Evolutionary conservation across 1,140 invertebrate species (phyloP).

Genomic region (Diuraphis noxia): DNA sequence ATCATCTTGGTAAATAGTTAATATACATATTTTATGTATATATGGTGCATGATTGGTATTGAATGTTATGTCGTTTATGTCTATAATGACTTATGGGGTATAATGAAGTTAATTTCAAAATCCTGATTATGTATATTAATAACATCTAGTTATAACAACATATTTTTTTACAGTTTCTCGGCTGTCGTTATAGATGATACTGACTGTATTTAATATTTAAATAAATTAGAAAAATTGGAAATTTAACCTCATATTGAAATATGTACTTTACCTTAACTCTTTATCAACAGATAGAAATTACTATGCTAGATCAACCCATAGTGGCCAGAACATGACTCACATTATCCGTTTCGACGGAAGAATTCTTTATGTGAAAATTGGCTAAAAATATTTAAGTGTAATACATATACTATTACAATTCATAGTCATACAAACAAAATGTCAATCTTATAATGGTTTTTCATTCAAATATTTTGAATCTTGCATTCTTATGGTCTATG

Average conservation of each 20-base stretch:
- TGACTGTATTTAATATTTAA: too few relatives aligned
- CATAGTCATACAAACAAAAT: neutral
- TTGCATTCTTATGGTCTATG: neutral
- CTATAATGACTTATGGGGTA: too few relatives aligned
- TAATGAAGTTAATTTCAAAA: too few relatives aligned
- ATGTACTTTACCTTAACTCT: constrained; percentile 57
- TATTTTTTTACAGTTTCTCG: too few relatives aligned
- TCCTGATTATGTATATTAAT: too few relatives aligned
- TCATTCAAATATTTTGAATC: neutral
- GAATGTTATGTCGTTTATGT: too few relatives aligned
- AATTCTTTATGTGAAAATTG: constrained; percentile 73
- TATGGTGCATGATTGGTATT: neutral
- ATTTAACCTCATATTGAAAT: neutral
- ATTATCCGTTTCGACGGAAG: constrained; percentile 75
- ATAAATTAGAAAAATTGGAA: neutral
- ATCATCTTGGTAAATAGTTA: neutral
- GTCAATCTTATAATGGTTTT: neutral
- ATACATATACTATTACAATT: constrained; percentile 3
- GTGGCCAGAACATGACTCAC: constrained; percentile 74
- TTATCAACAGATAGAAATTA: constrained; percentile 72
- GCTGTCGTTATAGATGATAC: too few relatives aligned
- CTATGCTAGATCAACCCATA: constrained; percentile 74
- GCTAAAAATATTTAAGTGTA: neutral
- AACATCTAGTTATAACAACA: too few relatives aligned
- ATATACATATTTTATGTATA: neutral